phyloP scores from a whole-genome alignment of 2,888 invertebrate genomes.

The Stenotaenia linearis region DNA sequence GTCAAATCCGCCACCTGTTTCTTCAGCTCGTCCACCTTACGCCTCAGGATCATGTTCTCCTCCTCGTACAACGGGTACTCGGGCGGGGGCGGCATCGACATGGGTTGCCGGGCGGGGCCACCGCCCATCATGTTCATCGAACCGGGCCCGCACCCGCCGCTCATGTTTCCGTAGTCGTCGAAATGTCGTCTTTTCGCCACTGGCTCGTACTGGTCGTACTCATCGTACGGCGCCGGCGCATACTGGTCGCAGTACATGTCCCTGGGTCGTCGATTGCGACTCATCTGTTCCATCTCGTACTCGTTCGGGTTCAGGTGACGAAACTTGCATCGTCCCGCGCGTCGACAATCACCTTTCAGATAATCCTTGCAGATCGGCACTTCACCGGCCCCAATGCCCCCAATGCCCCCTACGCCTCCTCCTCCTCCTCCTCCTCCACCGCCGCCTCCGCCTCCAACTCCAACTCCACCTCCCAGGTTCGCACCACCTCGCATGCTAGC shows the following conservation, averaged over 20 bases:
- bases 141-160: conserved; percentile 8
- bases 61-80: conserved; percentile 51
- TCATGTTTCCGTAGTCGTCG: conserved; percentile 33
- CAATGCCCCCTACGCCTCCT: conserved; percentile 6
- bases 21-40: conserved; percentile 63
- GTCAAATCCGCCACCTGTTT: conserved; percentile 64
- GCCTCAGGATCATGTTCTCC: conserved; percentile 61
- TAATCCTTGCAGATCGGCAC: conserved; percentile 59
- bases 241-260: conserved; percentile 35
- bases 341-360: conserved; percentile 55
- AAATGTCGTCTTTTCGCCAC: conserved; percentile 38
- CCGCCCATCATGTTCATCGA: conserved; percentile 31
- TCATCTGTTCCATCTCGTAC: conserved; percentile 33
- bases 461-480: conserved; percentile 43
- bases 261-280: not conserved
- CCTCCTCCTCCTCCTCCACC: conserved; percentile 38
- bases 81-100: conserved; percentile 31
- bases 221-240: conserved; percentile 30
- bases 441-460: conserved; percentile 32
- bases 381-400: conserved; percentile 36
- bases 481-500: not conserved
- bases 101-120: conserved; percentile 31
- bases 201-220: conserved; percentile 38
- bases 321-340: conserved; percentile 53
- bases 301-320: conserved; percentile 46